Conservation (phyloP, 2,113 vertebrate genomes). For the Coracopsis vasa region DNA sequence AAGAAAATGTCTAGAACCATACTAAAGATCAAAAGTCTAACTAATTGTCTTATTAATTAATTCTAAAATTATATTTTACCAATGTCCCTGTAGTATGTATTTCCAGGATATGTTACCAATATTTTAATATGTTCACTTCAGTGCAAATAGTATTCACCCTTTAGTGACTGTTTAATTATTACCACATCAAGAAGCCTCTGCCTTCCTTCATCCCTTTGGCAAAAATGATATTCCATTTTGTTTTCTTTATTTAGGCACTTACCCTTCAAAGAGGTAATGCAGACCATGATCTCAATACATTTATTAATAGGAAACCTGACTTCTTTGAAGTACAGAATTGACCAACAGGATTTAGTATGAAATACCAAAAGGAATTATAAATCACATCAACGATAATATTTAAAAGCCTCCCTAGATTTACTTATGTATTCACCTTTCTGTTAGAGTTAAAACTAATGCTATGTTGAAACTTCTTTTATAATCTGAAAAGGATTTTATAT, state of each 20-base stretch:
- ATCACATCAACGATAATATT: background rate
- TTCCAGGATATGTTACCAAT: background rate
- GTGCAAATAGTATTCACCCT: background rate
- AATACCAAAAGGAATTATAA: background rate
- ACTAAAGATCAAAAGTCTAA: background rate
- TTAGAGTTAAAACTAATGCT: background rate
- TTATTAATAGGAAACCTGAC: background rate
- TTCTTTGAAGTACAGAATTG: slow-evolving; percentile 16
- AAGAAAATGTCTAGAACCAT: background rate
- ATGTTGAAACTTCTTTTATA: background rate
- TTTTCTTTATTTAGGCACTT: background rate
- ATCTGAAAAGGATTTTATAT: background rate
- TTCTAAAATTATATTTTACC: background rate
- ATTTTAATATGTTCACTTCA: background rate
- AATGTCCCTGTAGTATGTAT: background rate
- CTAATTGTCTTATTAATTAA: background rate
- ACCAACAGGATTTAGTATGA: background rate
- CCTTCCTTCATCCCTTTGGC: background rate
- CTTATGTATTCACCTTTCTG: background rate
- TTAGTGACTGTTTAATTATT: background rate
- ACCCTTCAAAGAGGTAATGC: background rate
- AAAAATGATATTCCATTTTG: background rate
- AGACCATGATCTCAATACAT: background rate
- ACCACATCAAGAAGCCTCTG: background rate
- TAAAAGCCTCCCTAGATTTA: background rate